Base-by-base conservation (phyloP, 2,797 vertebrate species). In the Apogon talboti region DNA sequence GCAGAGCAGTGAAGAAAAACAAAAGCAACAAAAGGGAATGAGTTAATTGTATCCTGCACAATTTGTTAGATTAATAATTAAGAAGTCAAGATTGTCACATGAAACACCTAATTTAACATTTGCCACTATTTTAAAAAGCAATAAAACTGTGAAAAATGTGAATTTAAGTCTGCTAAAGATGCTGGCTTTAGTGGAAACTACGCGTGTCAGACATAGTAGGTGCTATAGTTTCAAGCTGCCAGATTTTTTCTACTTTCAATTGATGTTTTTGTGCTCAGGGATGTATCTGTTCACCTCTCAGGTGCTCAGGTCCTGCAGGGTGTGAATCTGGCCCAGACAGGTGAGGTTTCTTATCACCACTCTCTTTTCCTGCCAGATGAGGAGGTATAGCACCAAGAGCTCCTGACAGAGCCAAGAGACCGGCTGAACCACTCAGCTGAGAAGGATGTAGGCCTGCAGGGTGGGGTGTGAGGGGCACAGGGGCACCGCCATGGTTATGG, bases 401-500 rank as follows among this genome's bases (percentile, higher is more conserved):
- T 86, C 94, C 96, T 48, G 96, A 96, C 38, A 97, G 94, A 38
- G 96, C 96, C 59, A 98, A 92, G 33, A 98, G 96, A 78, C 96
- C 93, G 42, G 96, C 96, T 8, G 96, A 96, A 87, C 96, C 95
- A 50, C 96, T 95, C 0, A 98, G 93, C 16, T 96, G 94, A 67
- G 96, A 94, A 45, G 95, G 96, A 84, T 96, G 96, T 56, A 98
- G 95, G 87, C 96, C 95, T 0, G 96, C 95, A 1, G 96, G 96
- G 89, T 98, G 96, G 0, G 96, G 96, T 0, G 96, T 96, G 78
- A 97, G 94, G 86, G 96, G 96, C 73, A 98, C 95, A 37, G 95
- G 96, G 77, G 96, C 95, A 33, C 91, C 85, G 82, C 96, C 94
- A 1, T 98, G 96, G 87, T 94, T 95, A n/a, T 98, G 96, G n/a